Evolutionary conservation across 2,888 invertebrate species (phyloP).

Genomic region (Dascillus cervinus): DNA sequence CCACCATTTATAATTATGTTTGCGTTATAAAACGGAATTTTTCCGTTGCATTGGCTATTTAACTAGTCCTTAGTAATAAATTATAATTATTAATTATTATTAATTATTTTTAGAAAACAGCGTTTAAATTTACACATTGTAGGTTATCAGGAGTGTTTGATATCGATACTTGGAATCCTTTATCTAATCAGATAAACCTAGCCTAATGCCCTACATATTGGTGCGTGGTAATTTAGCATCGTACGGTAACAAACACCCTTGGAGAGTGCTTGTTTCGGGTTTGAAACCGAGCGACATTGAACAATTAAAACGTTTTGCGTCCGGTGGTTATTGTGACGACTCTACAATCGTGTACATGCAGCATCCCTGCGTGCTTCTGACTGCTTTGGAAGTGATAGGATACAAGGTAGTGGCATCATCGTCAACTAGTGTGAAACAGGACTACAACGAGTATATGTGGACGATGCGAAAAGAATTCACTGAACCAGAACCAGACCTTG

Average conservation of each 20-base stretch:
- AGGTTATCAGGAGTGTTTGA: no score
- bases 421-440: conserved; percentile 77
- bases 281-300: conserved; percentile 78
- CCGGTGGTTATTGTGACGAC: conserved; percentile 77
- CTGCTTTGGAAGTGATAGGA: conserved; percentile 79
- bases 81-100: no score
- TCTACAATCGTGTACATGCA: conserved; percentile 80
- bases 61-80: no score
- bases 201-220: conserved; percentile 80
- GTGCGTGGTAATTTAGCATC: conserved; percentile 83
- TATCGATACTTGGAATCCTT: no score
- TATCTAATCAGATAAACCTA: no score
- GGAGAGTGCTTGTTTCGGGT: conserved; percentile 81
- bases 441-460: conserved; percentile 89
- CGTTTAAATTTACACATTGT: no score
- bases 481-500: conserved; percentile 65
- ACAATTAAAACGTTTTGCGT: conserved; percentile 74
- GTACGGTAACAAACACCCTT: conserved; percentile 78
- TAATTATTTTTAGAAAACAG: no score
- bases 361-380: conserved; percentile 80
- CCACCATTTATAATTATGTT: no score
- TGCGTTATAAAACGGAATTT: no score
- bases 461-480: conserved; percentile 85
- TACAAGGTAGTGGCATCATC: conserved; percentile 85
- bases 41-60: no score